Evolutionary conservation across 2,888 invertebrate species (phyloP), one percentile per base, ranked within the genome.

Genomic region (Celastrina argiolus): DNA sequence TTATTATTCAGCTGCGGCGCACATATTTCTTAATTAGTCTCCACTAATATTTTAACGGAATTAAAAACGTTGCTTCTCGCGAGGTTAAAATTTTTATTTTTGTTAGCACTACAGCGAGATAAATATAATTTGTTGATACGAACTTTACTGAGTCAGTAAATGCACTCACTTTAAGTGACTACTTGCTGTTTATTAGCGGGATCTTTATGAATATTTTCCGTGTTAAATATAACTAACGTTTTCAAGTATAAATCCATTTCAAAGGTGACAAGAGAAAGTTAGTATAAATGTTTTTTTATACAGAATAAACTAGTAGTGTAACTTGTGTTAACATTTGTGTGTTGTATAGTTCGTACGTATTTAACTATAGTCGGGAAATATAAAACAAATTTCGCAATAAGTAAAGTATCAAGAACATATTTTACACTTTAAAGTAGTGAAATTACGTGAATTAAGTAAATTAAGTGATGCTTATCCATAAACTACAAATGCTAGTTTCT

Each of bases 1-100:
- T 56, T 45, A 51, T 31, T 14, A 58, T 64, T 45, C 51, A 64
- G 61, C 36, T 36, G 36, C 56, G 26, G 64, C 45, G 42, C 69
- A 63, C 66, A 51, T 51, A 26, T 51, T 51, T 51, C 51, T 51
- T 14, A 51, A 51, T 51, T 51, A 51, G 51, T 51, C 51, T 12
- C 51, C 22, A 45, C 22, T 26, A 51, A 51, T 51, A 51, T 51
- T 51, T 26, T 51, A 51, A 51, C 51, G 51, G 12, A 22, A 51
- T 51, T 26, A 51, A 51, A 51, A 51, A 22, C 41, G 22, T 22
- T 18, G 45, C 22, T 51, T 51, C 26, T 51, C 22, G 12, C 22
- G 22, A 51, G 22, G 12, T 22, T 51, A 5, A 26, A 5, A 12
- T 51, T 51, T 51, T 51, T 26, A 51, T 51, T 51, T 51, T 51